These are phyloP conservation scores for Ophioderma brevispina DNA, from an alignment of 35 echinoderm and acorn worm species.

Conservation along the genomic window DNA sequence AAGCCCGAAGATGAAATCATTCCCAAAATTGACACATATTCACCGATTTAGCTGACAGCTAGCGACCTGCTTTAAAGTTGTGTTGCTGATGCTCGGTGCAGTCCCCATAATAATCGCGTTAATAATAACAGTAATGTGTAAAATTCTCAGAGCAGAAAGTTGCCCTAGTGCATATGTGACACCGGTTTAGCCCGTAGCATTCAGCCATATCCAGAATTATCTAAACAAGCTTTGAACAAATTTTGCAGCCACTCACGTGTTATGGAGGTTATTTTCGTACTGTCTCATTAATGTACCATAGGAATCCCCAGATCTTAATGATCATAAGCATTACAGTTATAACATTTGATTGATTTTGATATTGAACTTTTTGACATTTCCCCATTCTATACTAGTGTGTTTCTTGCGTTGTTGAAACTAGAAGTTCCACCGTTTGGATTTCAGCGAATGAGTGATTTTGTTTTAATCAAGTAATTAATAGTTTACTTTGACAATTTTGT, in stretches of 20 bases:
- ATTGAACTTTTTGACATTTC: slow-evolving; percentile 8
- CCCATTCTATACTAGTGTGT: too few species aligned
- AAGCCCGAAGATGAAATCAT: not conserved
- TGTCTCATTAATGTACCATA: not conserved
- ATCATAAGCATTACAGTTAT: not conserved
- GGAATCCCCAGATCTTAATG: not conserved
- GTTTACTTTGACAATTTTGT: too few species aligned
- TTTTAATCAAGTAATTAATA: too few species aligned
- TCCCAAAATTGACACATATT: not conserved
- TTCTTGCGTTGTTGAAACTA: too few species aligned
- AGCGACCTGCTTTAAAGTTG: not conserved
- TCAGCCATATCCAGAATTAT: not conserved
- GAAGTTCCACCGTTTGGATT: too few species aligned
- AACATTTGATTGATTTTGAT: not conserved
- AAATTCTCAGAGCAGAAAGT: not conserved
- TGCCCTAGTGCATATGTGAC: not conserved
- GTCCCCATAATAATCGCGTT: not conserved
- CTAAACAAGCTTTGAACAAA: not conserved
- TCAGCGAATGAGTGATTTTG: too few species aligned
- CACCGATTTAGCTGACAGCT: not conserved
- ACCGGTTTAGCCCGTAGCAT: not conserved
- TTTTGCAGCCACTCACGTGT: too few species aligned
- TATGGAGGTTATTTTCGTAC: not conserved
- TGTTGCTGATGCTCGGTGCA: not conserved
- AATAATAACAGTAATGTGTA: slow-evolving; percentile 1